Evolutionary conservation across 1,140 invertebrate genomes (phyloP), one percentile per base, ranked within the genome.

Genomic region (Plectus sambesii): DNA sequence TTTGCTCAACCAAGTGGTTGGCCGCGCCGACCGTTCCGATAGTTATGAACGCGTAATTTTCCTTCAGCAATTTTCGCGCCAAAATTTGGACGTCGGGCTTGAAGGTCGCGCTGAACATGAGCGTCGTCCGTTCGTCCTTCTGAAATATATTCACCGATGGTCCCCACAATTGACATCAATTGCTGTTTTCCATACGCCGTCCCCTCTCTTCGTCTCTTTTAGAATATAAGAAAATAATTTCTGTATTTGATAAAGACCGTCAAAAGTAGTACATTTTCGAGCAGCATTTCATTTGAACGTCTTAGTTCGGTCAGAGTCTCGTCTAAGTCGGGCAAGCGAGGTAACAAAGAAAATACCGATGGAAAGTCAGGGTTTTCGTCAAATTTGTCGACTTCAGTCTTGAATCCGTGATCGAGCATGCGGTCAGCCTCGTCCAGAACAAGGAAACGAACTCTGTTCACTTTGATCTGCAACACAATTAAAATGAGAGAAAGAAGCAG

Each of bases 381-480:
- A 6, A 69, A 60, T n/a, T 42, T 37, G 5, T 51, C 17, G 25
- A 67, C 39, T 33, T 67, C 66, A 23, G 42, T 47, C 23, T 40
- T 46, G 71, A 66, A 68, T 20, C 50, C 47, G 19, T 54, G 83
- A 59, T 94, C 88, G 20, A 96, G 69, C 87, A 97, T 93, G n/a
- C 87, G 75, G 71, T 96, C 90, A 2, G 89, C 92, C 73, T 97
- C 92, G 69, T 97, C 92, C 2, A 97, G 70, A 0, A 97, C 84
- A 0, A 93, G 73, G 63, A 80, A 90, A 3, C 81, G 77, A 0
- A 88, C 66, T 5, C 80, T 78, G 1, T 76, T 70, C 36, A 92
- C 82, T 1, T 73, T 5, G 20, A 63, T n/a, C 56, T 62, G 23
- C n/a, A n/a, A n/a, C n/a, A n/a, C n/a, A n/a, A n/a, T n/a, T n/a